A percentile compares a stretch with the other conserved stretches of the same genome.
phyloP scores from a whole-genome alignment of 2,888 invertebrate genomes.

The Trichopria drosophilae region DNA sequence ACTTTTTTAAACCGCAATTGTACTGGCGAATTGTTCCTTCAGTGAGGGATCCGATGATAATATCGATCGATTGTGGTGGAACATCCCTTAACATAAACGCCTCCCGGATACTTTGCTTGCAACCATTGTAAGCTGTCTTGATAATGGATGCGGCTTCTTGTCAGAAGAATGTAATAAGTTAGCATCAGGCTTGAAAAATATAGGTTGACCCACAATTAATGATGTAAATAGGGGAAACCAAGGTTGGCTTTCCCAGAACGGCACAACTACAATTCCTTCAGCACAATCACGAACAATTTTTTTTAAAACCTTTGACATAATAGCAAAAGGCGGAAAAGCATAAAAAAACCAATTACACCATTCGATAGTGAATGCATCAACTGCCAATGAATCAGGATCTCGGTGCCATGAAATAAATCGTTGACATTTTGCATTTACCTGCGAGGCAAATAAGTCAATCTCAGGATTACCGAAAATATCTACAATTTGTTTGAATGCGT shows the following conservation, averaged over 20 bases:
- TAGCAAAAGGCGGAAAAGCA: constrained; percentile 27
- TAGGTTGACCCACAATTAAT: constrained; percentile 13
- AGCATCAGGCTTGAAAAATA: constrained; percentile 17
- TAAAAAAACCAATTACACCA: constrained; percentile 20
- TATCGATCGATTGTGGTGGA: constrained; percentile 9
- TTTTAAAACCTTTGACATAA: constrained; percentile 13
- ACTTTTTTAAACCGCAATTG: constrained; percentile 20
- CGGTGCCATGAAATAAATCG: constrained; percentile 16
- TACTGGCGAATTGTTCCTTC: constrained; percentile 33
- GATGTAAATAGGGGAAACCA: constrained; percentile 26
- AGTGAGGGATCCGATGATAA: constrained; percentile 30
- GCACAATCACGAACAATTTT: constrained; percentile 18
- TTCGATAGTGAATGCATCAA: constrained; percentile 17
- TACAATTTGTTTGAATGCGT: constrained; percentile 4
- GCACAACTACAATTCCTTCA: constrained; percentile 16
- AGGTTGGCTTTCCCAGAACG: constrained; percentile 16
- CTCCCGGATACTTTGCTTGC: constrained; percentile 19
- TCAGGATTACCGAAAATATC: constrained; percentile 7
- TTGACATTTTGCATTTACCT: constrained; percentile 25
- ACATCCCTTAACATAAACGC: constrained; percentile 10
- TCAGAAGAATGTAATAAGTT: constrained; percentile 22
- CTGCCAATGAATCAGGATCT: constrained; percentile 7
- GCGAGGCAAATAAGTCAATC: constrained; percentile 31
- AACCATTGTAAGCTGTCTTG: constrained; percentile 15
- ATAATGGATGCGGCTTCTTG: constrained; percentile 18